Base-by-base conservation (phyloP, 2,797 vertebrate species). In the Chelonia mydas region DNA sequence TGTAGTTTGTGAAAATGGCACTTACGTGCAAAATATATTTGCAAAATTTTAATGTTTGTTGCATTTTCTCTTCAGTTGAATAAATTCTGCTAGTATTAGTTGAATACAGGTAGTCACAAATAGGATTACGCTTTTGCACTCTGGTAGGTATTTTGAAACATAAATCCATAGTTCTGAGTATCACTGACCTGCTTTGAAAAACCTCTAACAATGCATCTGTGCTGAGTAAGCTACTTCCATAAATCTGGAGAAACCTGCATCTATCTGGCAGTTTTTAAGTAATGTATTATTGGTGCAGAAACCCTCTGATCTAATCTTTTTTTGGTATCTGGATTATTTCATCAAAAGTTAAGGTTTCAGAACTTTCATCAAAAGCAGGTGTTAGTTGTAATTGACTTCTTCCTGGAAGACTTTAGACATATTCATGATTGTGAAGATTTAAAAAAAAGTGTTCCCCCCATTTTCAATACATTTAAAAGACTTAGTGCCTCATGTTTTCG, bases 41-140 rank as follows among this genome's bases (percentile, higher is more conserved):
- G 37, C 12, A 15, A 13, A 3, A 74, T 79, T 83, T 33, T 80
- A n/a, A 83, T 86, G 7, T 10, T 80, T 50, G 15, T 25, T 83
- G 12, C 51, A 19, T 89, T 84, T 88, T 68, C 65, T 86, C 28
- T 37, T n/a, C 54, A n/a, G 15, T 25, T 68, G 54, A 90, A 81
- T 45, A 59, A 80, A 53, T 8, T 6, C 11, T 7, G 10, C 50
- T 72, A 47, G 25, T 41, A 50, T 54, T 81, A 21, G 1, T 82
- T 72, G 33, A 74, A 83, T 80, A 74, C 41, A 65, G 33, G 79
- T 51, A 77, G 74, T 28, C 0, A 0, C 53, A 83, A 65, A 80
- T 61, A 6, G 0, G 0, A 23, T 83, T 65, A 19, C 2, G 6
- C 49, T 90, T 85, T 79, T 86, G 21, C 19, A 41, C 37, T 83